Evolutionary conservation across 1,140 invertebrate species (phyloP).

Genomic region (Muscidifurax raptorellus): DNA sequence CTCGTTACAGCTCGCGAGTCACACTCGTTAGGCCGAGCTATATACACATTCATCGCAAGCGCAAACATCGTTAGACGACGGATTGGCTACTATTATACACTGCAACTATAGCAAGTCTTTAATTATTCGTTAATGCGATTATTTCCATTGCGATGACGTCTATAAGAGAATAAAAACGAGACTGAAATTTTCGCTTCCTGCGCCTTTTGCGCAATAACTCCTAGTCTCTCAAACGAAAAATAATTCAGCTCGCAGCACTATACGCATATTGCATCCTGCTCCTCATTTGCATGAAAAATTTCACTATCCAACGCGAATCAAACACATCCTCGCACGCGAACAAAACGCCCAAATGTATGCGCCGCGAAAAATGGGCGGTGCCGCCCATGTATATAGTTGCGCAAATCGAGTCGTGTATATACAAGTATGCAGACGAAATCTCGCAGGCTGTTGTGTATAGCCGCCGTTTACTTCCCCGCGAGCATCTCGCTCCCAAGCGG

Average conservation of each 20-base stretch:
- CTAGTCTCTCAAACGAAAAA: neutral
- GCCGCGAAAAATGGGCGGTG: neutral
- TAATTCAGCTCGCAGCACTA: neutral
- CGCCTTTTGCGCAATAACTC: neutral
- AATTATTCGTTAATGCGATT: neutral
- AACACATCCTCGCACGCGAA: neutral
- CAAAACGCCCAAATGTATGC: neutral
- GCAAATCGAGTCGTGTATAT: neutral
- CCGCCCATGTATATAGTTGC: neutral
- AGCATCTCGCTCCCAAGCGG: neutral
- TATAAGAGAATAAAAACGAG: neutral
- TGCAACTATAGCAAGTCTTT: neutral
- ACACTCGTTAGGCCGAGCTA: slow-evolving; percentile 26
- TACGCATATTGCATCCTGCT: neutral
- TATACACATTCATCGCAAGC: neutral
- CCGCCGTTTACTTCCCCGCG: slow-evolving; percentile 17
- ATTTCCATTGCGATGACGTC: neutral
- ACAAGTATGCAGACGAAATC: slow-evolving; percentile 5
- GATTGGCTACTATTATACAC: neutral
- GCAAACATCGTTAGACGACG: neutral
- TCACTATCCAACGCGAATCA: neutral
- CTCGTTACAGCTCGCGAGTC: slow-evolving; percentile 60
- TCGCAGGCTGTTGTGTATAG: neutral
- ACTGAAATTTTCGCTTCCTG: neutral
- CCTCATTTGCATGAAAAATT: slow-evolving; percentile 25